Evolutionary conservation across 1,140 invertebrate genomes (phyloP).

Genomic region (Bombus waltoni): DNA sequence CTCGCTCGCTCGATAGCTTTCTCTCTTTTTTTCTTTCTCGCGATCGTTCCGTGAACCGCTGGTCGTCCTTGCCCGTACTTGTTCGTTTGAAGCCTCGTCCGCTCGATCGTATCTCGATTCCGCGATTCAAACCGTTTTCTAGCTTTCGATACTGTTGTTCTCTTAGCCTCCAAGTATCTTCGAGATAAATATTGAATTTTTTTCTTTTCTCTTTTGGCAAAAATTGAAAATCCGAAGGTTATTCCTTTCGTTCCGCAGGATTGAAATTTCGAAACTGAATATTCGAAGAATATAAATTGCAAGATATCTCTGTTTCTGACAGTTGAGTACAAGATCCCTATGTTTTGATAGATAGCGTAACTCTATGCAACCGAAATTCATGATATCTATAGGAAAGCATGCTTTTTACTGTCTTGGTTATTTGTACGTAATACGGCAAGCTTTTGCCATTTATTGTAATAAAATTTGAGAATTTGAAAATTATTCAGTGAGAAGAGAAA

Average conservation of each 20-base stretch:
- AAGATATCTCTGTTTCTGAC: background rate
- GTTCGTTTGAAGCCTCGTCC: slow-evolving; percentile 39
- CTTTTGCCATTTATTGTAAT: background rate
- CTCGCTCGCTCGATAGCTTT: slow-evolving; percentile 19
- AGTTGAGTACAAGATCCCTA: background rate
- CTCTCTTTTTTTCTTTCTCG: slow-evolving; percentile 40
- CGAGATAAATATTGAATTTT: background rate
- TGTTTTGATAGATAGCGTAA: background rate
- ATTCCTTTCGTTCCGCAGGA: too few relatives aligned
- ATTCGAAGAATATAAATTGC: background rate
- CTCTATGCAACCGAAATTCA: background rate
- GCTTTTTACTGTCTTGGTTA: too few relatives aligned
- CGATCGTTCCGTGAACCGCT: slow-evolving; percentile 49
- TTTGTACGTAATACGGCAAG: too few relatives aligned
- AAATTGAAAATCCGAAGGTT: background rate
- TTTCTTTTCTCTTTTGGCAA: background rate
- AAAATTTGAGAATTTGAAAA: background rate
- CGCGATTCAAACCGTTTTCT: background rate
- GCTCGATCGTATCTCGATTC: slow-evolving; percentile 43
- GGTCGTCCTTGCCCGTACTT: slow-evolving; percentile 61
- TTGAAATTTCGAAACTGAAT: background rate
- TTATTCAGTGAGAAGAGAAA: too few relatives aligned
- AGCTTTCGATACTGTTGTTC: background rate
- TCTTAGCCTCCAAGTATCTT: background rate
- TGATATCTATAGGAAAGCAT: background rate